A percentile compares a stretch with the other conserved stretches of the same genome.
Conservation (phyloP, 2,797 vertebrate genomes). For the Babyrousa celebensis region DNA sequence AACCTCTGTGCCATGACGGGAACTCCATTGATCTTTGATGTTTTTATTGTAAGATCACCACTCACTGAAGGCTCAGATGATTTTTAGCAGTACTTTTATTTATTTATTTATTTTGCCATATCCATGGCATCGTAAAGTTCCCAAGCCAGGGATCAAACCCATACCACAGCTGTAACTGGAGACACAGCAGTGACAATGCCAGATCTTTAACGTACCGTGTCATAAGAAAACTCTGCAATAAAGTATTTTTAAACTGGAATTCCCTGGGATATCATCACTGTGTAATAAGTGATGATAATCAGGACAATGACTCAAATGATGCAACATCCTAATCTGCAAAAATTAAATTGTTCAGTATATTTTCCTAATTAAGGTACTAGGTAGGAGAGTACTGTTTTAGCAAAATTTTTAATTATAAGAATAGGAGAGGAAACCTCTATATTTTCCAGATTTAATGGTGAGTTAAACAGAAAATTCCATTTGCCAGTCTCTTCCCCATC, state of each 20-base stretch:
- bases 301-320: not conserved
- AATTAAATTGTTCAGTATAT: not conserved
- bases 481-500: not conserved
- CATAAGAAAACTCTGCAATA: too few relatives aligned
- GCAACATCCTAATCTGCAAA: conserved; percentile 49
- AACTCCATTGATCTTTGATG: not conserved
- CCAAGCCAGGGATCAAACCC: too few relatives aligned
- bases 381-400: not conserved
- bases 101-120: too few relatives aligned
- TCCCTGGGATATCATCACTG: not conserved
- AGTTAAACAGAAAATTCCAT: conserved; percentile 13
- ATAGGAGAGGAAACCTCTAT: not conserved
- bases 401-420: conserved; percentile 44
- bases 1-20: too few relatives aligned
- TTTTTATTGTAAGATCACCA: not conserved
- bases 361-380: not conserved
- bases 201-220: too few relatives aligned
- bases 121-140: too few relatives aligned
- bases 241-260: not conserved
- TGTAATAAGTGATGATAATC: not conserved
- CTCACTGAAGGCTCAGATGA: not conserved
- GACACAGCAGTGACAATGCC: too few relatives aligned
- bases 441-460: not conserved
- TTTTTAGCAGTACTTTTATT: not conserved
- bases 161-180: too few relatives aligned